Percentiles rank a stretch among this genome's conserved stretches.
These are phyloP conservation scores for Crotalus helleri DNA, from an alignment of 2,113 vertebrate species.

Conservation along the genomic window DNA sequence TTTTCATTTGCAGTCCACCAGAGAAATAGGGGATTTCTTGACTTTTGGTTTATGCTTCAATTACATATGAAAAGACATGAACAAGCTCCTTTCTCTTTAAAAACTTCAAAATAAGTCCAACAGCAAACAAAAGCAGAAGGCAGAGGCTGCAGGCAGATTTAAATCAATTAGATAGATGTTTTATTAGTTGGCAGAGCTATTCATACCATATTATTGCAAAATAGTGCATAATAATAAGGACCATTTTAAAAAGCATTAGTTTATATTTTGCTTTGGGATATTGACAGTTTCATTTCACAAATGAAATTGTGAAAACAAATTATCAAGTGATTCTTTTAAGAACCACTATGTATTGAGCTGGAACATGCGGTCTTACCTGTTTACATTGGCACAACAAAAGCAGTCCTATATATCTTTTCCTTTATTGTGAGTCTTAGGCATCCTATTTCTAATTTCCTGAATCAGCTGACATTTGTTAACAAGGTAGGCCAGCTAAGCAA, in stretches of 20 bases:
- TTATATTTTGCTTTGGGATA: neutral
- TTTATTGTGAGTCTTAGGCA: neutral
- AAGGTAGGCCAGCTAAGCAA: neutral
- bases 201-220: conserved; percentile 18
- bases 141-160: neutral
- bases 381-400: neutral
- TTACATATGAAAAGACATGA: conserved; percentile 25
- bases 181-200: conserved; percentile 25
- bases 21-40: neutral
- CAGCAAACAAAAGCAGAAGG: conserved; percentile 5
- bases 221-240: neutral
- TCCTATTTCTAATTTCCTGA: neutral
- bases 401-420: neutral
- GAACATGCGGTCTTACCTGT: neutral
- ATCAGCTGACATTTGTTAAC: neutral
- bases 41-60: neutral
- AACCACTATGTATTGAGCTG: neutral
- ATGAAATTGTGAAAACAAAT: neutral
- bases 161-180: conserved; percentile 22
- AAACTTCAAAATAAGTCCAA: conserved; percentile 15
- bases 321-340: neutral
- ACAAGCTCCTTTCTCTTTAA: neutral
- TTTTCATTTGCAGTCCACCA: conserved; percentile 6
- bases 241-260: neutral
- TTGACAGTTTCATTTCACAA: neutral